Evolutionary conservation across 2,797 vertebrate species (phyloP).

Genomic region (Podarcis siculus): DNA sequence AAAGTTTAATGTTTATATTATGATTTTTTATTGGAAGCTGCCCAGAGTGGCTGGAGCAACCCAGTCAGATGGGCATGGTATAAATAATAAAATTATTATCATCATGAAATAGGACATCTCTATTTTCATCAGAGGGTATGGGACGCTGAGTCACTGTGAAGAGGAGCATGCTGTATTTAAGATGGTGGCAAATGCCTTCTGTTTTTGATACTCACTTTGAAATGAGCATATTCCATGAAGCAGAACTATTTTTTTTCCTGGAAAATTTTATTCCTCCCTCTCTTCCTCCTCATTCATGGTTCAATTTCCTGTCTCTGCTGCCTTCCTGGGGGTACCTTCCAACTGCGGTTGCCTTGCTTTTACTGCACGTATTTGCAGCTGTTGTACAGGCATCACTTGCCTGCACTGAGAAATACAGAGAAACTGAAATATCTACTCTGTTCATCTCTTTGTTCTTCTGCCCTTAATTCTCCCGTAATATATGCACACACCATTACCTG

Average conservation of each 20-base stretch:
- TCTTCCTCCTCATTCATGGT: neutral
- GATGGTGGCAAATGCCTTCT: neutral
- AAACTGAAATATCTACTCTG: neutral
- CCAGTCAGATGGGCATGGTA: too few species aligned
- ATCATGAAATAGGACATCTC: too few species aligned
- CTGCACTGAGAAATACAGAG: neutral
- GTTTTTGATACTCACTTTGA: neutral
- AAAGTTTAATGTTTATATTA: too few species aligned
- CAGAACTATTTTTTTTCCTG: neutral
- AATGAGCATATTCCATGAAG: neutral
- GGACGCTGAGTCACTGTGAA: neutral
- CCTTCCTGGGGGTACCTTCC: neutral
- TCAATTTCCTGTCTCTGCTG: neutral
- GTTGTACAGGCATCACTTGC: neutral
- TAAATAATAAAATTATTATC: too few species aligned
- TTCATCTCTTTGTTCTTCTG: neutral
- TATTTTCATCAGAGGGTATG: too few species aligned
- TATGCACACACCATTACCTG: neutral
- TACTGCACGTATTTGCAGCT: neutral
- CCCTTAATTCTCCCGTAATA: neutral
- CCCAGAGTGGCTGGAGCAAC: too few species aligned
- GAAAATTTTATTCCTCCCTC: neutral
- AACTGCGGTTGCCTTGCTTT: too few species aligned
- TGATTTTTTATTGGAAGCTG: too few species aligned
- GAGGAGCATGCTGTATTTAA: neutral